Evolutionary conservation across 2,888 invertebrate species (phyloP).

Genomic region (Clunio marinus): DNA sequence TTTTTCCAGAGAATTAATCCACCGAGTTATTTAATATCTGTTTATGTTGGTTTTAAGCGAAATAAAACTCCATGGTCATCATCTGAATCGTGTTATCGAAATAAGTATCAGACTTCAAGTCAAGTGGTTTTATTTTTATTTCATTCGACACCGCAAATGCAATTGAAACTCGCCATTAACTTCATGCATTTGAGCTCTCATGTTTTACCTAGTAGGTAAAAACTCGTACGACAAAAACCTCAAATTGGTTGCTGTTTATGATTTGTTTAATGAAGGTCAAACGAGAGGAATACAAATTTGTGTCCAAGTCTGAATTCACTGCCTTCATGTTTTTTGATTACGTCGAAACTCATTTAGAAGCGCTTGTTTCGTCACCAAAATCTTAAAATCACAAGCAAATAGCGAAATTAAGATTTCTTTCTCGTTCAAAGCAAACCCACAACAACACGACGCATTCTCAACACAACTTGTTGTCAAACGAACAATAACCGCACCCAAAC

Average conservation of each 20-base stretch:
- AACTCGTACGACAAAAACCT: too few relatives aligned
- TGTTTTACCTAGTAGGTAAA: too few relatives aligned
- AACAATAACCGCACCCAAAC: conserved; percentile 12
- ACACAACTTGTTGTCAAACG: not conserved
- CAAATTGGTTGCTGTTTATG: not conserved
- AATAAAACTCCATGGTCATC: not conserved
- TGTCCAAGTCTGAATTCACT: conserved; percentile 2
- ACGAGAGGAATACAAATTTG: not conserved
- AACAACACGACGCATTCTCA: too few relatives aligned
- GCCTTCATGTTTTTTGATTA: too few relatives aligned
- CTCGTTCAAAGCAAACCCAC: conserved; percentile 20
- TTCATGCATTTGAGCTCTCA: too few relatives aligned
- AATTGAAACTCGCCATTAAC: conserved; percentile 6
- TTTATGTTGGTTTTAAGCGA: not conserved
- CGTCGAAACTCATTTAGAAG: too few relatives aligned
- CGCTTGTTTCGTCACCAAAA: too few relatives aligned
- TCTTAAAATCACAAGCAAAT: not conserved
- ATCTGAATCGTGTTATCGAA: not conserved
- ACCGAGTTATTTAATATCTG: conserved; percentile 1
- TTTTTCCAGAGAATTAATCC: conserved; percentile 20
- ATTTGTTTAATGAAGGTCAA: not conserved
- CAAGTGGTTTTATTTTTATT: conserved; percentile 14
- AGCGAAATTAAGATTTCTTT: conserved; percentile 14
- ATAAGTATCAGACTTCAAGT: not conserved
- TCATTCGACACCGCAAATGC: conserved; percentile 16